phyloP scores from a whole-genome alignment of 2,797 vertebrate genomes.

The Microctenopoma lineatum region DNA sequence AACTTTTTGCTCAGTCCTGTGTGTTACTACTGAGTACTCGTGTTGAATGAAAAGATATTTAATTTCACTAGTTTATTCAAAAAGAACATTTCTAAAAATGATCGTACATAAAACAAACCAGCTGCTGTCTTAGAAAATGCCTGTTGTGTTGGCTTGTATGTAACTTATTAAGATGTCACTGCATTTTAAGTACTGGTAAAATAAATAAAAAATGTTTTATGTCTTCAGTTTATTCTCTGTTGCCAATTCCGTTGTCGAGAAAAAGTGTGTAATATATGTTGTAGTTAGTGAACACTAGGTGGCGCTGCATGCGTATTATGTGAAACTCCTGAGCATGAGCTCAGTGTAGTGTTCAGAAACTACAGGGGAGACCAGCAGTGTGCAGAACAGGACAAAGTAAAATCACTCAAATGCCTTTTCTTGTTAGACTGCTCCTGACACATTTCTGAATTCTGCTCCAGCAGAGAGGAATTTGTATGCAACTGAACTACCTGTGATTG shows the following conservation, averaged over 20 bases:
- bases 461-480: neutral
- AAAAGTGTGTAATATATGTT: neutral
- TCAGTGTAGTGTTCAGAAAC: neutral
- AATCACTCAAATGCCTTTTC: neutral
- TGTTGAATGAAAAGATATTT: conserved; percentile 17
- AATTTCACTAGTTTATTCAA: conserved; percentile 7
- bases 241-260: neutral
- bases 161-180: conserved; percentile 24
- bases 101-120: neutral
- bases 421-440: neutral
- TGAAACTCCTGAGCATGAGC: neutral
- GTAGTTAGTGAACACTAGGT: conserved; percentile 57
- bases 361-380: neutral
- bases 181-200: conserved; percentile 38
- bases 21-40: conserved; percentile 24
- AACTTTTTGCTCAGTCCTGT: conserved; percentile 7
- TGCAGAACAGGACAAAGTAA: conserved; percentile 7
- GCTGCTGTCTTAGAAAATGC: neutral
- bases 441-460: neutral
- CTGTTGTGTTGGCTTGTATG: conserved; percentile 34
- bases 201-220: conserved; percentile 34
- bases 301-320: conserved; percentile 38
- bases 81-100: neutral
- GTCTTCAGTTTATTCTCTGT: neutral
- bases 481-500: neutral